Evolutionary conservation across 2,888 invertebrate species (phyloP), one percentile per base, ranked within the genome.

Genomic region (Trimorus sp.): DNA sequence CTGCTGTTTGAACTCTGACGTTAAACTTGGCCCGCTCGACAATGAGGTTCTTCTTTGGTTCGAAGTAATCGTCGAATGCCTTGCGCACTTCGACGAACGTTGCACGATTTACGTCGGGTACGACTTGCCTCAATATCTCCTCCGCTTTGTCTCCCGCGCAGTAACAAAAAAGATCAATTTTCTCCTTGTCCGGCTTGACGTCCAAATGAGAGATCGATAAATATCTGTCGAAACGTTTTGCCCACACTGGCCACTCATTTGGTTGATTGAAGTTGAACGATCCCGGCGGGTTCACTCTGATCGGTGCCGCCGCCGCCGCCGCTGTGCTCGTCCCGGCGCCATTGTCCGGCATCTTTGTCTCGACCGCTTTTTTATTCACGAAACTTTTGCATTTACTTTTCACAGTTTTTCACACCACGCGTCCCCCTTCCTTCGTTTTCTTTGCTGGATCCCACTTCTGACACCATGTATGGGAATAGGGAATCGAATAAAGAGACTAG

Each of bases 131-230:
- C n/a, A 84, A 38, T 49, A 85, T 82, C 15, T 85, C 85, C 53
- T 86, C 85, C 0, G 85, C 63, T 79, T 84, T 74, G 26, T 83
- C 82, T 42, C 86, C 86, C 79, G 85, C 84, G 37, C 79, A 69
- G 62, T 86, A 87, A 54, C 84, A 80, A 12, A 87, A 71, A 14
- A 86, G 65, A 45, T 87, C 83, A 5, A 84, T 83, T 69, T 83
- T 79, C 53, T 84, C 84, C 54, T 84, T 82, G n/a, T 79, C 83
- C 6, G 84, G 49, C 37, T 58, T 76, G 45, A 38, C 36, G 14
- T 37, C 51, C n/a, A 82, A 69, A 7, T 70, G 69, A 7, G 82
- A 78, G 7, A 84, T 75, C 0, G 79, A 75, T 11, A 84, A 16
- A 14, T 79, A 83, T 54, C 82, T 53, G 4, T 78, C 70, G 38